Conservation (phyloP, 2,113 vertebrate genomes). For the Podiceps cristatus region DNA sequence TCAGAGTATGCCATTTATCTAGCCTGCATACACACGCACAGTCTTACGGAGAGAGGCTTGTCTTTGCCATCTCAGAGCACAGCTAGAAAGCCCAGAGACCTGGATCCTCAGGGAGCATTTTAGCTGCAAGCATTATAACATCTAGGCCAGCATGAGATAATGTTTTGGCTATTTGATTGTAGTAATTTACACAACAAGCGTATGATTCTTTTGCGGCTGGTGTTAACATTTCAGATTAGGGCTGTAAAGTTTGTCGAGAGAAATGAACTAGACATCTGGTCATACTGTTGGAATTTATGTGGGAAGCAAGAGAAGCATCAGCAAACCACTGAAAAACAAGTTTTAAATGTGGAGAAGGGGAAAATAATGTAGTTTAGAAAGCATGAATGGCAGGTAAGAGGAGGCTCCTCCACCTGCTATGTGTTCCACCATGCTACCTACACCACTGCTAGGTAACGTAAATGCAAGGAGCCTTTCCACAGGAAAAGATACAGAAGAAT, state of each 20-base stretch:
- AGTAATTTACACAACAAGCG: background rate
- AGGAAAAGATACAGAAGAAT: background rate
- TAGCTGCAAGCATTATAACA: background rate
- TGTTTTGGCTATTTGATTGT: constrained; percentile 31
- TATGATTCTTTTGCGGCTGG: background rate
- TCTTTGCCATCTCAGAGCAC: background rate
- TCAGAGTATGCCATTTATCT: background rate
- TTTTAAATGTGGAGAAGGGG: background rate
- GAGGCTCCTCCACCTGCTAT: background rate
- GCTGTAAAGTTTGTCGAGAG: constrained; percentile 15
- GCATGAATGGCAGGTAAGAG: background rate
- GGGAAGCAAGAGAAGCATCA: constrained; percentile 27
- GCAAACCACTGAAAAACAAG: constrained; percentile 14
- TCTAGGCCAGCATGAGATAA: constrained; percentile 31
- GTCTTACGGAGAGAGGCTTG: background rate
- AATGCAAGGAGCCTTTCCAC: background rate
- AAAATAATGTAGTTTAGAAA: background rate
- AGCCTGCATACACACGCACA: background rate
- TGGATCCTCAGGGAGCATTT: constrained; percentile 10
- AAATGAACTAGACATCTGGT: constrained; percentile 43
- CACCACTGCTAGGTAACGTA: background rate
- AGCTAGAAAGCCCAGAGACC: background rate
- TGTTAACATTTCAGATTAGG: constrained; percentile 3
- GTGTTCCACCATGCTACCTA: background rate
- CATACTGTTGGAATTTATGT: constrained; percentile 57